A percentile compares a stretch with the other conserved stretches of the same genome.
Evolutionary conservation across 1,140 invertebrate genomes (phyloP).

Genomic region (Tetramorium parvispinum): DNA sequence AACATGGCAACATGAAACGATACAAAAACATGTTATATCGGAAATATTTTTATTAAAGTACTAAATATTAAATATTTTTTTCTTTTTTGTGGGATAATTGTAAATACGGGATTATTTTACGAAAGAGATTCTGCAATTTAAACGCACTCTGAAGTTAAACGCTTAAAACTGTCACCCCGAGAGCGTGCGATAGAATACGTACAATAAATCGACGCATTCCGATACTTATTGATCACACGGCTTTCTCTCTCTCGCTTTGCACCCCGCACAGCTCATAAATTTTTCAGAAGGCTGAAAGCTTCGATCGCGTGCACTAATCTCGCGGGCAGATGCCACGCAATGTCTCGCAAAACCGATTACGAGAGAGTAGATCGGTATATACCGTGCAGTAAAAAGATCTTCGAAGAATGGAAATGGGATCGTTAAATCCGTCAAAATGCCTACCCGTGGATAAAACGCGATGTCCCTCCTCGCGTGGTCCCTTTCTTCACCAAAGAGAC

Average conservation of each 20-base stretch:
- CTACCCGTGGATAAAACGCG: constrained; percentile 63
- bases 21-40: background rate
- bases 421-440: constrained; percentile 72
- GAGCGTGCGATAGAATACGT: background rate
- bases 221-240: constrained; percentile 48
- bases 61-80: background rate
- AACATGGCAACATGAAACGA: background rate
- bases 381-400: constrained; percentile 61
- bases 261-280: constrained; percentile 64
- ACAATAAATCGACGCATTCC: constrained; percentile 38
- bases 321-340: constrained; percentile 79
- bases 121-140: background rate
- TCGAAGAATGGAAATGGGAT: constrained; percentile 66
- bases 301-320: constrained; percentile 77
- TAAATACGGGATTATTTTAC: background rate
- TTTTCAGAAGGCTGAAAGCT: constrained; percentile 69
- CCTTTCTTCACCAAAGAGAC: constrained; percentile 61
- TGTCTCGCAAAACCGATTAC: constrained; percentile 77
- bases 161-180: background rate
- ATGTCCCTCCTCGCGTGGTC: constrained; percentile 21
- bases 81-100: background rate
- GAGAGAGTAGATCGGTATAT: constrained; percentile 57
- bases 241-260: constrained; percentile 33
- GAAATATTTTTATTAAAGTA: background rate
- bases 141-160: constrained; percentile 2